Percentiles rank a stretch among this genome's conserved stretches.
Evolutionary conservation across 2,888 invertebrate genomes (phyloP).

Genomic region (Drosophila birchii): DNA sequence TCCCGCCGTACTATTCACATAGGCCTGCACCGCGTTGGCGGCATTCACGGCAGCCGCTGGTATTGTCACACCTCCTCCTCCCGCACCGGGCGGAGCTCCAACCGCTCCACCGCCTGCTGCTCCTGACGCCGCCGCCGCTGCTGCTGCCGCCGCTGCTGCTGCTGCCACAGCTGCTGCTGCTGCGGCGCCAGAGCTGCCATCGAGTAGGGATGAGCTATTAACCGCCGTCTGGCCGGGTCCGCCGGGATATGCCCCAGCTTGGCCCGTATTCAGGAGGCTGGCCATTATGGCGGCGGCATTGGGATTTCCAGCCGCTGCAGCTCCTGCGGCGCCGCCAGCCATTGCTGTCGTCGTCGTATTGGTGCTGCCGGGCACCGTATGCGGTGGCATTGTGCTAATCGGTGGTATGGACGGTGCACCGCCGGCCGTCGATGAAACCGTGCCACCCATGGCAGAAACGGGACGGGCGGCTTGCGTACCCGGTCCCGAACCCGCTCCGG

Average conservation of each 20-base stretch:
- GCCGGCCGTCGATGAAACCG: slow-evolving; percentile 81
- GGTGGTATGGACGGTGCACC: slow-evolving; percentile 84
- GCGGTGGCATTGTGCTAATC: slow-evolving; percentile 84
- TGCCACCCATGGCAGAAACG: slow-evolving; percentile 82
- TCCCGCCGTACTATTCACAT: slow-evolving; percentile 85
- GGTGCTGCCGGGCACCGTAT: slow-evolving; percentile 89
- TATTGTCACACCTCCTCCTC: slow-evolving; percentile 82
- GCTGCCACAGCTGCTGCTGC: slow-evolving; percentile 43
- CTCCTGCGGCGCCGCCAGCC: slow-evolving; percentile 61
- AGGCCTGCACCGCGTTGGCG: slow-evolving; percentile 84
- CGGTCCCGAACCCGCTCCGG: slow-evolving; percentile 37
- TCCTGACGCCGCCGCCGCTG: slow-evolving; percentile 54
- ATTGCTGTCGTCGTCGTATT: slow-evolving; percentile 89
- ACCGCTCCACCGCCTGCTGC: slow-evolving; percentile 39
- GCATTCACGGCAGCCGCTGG: slow-evolving; percentile 82
- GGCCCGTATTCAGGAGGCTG: slow-evolving; percentile 61
- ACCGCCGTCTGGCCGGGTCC: slow-evolving; percentile 55
- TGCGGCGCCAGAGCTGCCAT: slow-evolving; percentile 82
- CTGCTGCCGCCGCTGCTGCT: slow-evolving; percentile 58
- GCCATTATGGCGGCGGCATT: slow-evolving; percentile 61
- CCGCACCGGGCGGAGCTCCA: slow-evolving; percentile 30
- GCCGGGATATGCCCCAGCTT: slow-evolving; percentile 50
- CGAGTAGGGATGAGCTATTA: slow-evolving; percentile 65
- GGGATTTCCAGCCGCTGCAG: slow-evolving; percentile 72
- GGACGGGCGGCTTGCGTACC: slow-evolving; percentile 72